Conservation (phyloP, 2,888 invertebrate genomes). For the Seira ritae region DNA sequence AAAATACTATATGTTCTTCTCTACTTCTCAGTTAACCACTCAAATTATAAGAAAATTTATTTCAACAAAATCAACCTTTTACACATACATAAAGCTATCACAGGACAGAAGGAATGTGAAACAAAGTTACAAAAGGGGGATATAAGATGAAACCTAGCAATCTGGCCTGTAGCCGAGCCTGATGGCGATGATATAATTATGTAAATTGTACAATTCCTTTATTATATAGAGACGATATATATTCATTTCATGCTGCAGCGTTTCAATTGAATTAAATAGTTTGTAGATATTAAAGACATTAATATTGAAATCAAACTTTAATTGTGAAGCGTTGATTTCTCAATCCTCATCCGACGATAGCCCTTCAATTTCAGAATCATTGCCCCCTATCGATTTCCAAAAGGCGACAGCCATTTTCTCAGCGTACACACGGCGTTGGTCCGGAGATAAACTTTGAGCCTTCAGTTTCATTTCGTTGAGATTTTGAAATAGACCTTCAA, state of each 20-base stretch:
- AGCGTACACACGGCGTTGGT: conserved; percentile 82
- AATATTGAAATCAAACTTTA: background rate
- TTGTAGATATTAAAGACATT: conserved; percentile 8
- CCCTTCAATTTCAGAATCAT: conserved; percentile 81
- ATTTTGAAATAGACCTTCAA: conserved; percentile 79
- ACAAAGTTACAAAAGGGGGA: background rate
- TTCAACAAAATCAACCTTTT: no score
- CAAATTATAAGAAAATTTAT: no score
- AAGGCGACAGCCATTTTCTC: conserved; percentile 85
- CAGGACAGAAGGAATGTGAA: conserved; percentile 58
- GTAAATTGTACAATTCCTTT: no score
- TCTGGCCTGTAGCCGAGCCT: no score
- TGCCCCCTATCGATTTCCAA: conserved; percentile 85
- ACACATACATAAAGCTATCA: conserved; percentile 43
- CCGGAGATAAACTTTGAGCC: conserved; percentile 80
- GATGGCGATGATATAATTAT: no score
- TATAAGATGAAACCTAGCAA: no score
- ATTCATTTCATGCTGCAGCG: background rate
- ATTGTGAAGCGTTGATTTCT: background rate
- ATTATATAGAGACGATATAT: background rate
- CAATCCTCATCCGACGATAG: conserved; percentile 73
- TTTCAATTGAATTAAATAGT: background rate
- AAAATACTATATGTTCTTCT: no score
- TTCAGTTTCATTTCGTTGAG: conserved; percentile 83
- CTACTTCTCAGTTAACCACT: no score